Evolutionary conservation across 1,140 invertebrate species (phyloP).

Genomic region (Lasioglossum albipes): DNA sequence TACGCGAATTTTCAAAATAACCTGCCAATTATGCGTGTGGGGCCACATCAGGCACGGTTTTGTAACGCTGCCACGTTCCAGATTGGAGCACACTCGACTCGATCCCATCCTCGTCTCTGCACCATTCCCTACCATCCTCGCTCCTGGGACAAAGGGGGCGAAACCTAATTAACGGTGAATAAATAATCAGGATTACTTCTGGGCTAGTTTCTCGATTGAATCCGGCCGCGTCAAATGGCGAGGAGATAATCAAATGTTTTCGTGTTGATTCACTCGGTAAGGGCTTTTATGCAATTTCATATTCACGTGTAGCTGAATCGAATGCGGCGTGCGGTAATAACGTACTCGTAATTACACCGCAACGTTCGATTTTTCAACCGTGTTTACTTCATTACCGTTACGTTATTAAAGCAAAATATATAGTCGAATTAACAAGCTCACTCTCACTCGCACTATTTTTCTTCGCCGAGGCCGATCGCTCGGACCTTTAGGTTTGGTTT

Average conservation of each 20-base stretch:
- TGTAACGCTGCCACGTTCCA: slow-evolving; percentile 17
- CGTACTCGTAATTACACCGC: too few species aligned
- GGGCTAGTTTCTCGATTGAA: not conserved
- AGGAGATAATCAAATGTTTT: not conserved
- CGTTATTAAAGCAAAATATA: too few species aligned
- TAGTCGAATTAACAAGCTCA: too few species aligned
- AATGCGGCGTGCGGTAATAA: too few species aligned
- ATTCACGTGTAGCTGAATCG: not conserved
- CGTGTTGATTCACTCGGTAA: not conserved
- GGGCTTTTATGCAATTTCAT: not conserved
- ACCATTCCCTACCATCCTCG: too few species aligned
- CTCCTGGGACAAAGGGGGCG: not conserved
- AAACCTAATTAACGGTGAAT: slow-evolving; percentile 8
- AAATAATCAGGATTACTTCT: not conserved
- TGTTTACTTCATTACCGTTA: too few species aligned
- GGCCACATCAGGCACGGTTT: too few species aligned
- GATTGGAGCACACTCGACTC: slow-evolving; percentile 12
- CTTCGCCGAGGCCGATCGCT: too few species aligned
- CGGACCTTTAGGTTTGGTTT: too few species aligned
- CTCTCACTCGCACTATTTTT: too few species aligned
- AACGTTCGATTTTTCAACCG: too few species aligned
- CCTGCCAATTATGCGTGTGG: slow-evolving; percentile 41
- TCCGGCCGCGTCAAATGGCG: not conserved
- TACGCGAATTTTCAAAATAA: slow-evolving; percentile 62
- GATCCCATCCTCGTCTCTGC: too few species aligned